Percentiles rank a stretch among this genome's conserved stretches.
phyloP scores from a whole-genome alignment of 2,797 vertebrate species.

The Acrossocheilus fasciatus region DNA sequence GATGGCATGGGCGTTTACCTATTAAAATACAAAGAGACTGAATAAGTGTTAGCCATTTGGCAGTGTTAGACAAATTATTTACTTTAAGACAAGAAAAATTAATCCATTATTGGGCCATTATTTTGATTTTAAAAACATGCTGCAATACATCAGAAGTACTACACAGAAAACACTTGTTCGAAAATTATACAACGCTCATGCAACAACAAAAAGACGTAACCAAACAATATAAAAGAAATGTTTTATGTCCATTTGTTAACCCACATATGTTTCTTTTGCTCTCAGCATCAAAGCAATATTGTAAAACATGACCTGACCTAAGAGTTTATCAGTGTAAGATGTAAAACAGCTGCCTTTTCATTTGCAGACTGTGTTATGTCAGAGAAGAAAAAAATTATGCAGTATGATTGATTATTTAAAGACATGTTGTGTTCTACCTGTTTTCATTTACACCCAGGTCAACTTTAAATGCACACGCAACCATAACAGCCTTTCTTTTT shows the following conservation, averaged over 20 bases:
- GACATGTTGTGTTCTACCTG: not conserved
- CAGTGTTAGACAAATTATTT: not conserved
- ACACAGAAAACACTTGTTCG: not conserved
- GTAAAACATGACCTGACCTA: slow-evolving; percentile 17
- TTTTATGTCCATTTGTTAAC: slow-evolving; percentile 19
- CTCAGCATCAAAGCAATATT: slow-evolving; percentile 22
- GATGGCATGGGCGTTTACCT: not conserved
- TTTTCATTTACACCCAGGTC: not conserved
- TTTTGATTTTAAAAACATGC: not conserved
- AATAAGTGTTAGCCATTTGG: not conserved
- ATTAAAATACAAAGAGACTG: not conserved
- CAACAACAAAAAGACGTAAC: not conserved
- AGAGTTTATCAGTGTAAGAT: not conserved
- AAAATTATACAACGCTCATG: not conserved
- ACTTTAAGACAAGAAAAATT: not conserved
- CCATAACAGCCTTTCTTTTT: not conserved
- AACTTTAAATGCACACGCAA: not conserved
- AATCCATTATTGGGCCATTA: not conserved
- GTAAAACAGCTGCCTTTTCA: slow-evolving; percentile 18
- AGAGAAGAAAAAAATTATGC: not conserved
- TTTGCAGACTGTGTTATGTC: not conserved
- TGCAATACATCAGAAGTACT: not conserved
- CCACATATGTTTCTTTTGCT: slow-evolving; percentile 23
- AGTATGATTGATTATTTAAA: not conserved
- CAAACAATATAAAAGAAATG: not conserved